Base-by-base conservation (phyloP, 1,140 invertebrate species). In the Lamellibrachia luymesi region DNA sequence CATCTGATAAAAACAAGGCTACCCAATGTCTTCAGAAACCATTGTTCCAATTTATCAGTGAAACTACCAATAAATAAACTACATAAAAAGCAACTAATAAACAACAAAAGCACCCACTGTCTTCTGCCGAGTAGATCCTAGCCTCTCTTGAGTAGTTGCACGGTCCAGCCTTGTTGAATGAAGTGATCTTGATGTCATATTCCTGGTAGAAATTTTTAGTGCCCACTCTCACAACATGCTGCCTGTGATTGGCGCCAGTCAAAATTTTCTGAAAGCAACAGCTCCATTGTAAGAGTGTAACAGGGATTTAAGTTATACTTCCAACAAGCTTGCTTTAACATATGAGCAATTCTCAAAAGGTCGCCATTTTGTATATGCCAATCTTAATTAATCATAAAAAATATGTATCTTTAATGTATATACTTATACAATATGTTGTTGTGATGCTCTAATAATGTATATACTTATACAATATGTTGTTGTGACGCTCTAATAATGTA, bases 41-140 rank as follows among this genome's bases (percentile, higher is more conserved):
- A 38, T 38, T 38, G 38, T 38, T 38, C 38, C 38, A 38, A 38
- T 38, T 38, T 38, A 38, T 38, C 38, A 38, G 38, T 38, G 38
- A 38, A 38, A 38, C 38, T 38, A 38, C 38, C 38, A 38, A 38
- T 38, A 38, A 38, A 38, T 38, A 38, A 38, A 38, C 38, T 38
- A 38, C 38, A 38, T 38, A 38, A 38, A 38, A 90, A 90, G 17
- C 1, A 17, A 90, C 89, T 22, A 90, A 90, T 22, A 17, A 90
- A 22, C 89, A 90, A 90, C 89, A 17, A 17, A 1, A 91, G 49
- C 38, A 91, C 91, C 38, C 27, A 92, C 92, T 93, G 80, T 93
- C 92, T 90, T 93, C 92, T n/a, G 92, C 92, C 22, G 92, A 93
- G 38, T 27, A 89, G 51, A 93, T 90, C 8, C n/a, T 50, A 10